A percentile compares a stretch with the other conserved stretches of the same genome.
Evolutionary conservation across 2,113 vertebrate genomes (phyloP).

Genomic region (Dipodomys merriami): DNA sequence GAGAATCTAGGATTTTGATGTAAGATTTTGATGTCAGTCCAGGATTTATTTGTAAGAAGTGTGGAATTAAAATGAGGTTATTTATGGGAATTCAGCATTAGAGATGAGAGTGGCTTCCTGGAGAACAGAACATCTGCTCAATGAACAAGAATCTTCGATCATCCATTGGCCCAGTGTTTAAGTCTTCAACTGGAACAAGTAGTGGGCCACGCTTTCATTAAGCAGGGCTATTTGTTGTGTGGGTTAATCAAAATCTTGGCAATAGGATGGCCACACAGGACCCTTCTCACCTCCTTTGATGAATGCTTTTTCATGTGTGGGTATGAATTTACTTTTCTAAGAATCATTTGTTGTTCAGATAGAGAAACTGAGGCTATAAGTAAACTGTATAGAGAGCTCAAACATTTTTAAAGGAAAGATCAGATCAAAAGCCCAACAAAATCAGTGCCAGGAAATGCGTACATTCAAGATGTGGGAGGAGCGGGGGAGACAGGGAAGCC

Average conservation of each 20-base stretch:
- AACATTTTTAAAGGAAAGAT: too few relatives aligned
- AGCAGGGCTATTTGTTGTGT: not conserved
- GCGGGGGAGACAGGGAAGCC: too few relatives aligned
- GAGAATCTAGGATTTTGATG: slow-evolving; percentile 32
- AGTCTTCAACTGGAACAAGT: not conserved
- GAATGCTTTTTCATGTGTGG: not conserved
- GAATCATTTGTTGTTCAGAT: not conserved
- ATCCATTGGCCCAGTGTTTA: not conserved
- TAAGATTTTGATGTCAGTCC: slow-evolving; percentile 48
- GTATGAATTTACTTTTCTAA: not conserved
- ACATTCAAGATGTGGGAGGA: too few relatives aligned
- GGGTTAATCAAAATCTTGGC: not conserved
- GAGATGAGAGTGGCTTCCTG: slow-evolving; percentile 25
- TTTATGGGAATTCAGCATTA: slow-evolving; percentile 48
- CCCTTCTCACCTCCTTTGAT: not conserved
- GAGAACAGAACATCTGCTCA: slow-evolving; percentile 14
- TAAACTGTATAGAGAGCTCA: too few relatives aligned
- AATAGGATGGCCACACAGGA: not conserved
- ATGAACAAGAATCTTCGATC: not conserved
- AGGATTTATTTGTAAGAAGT: not conserved
- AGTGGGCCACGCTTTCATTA: not conserved
- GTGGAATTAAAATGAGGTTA: slow-evolving; percentile 58
- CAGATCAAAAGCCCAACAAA: too few relatives aligned
- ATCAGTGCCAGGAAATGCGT: too few relatives aligned
- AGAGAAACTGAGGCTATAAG: too few relatives aligned